Evolutionary conservation across 2,888 invertebrate genomes (phyloP).

Genomic region (Spodoptera picta): DNA sequence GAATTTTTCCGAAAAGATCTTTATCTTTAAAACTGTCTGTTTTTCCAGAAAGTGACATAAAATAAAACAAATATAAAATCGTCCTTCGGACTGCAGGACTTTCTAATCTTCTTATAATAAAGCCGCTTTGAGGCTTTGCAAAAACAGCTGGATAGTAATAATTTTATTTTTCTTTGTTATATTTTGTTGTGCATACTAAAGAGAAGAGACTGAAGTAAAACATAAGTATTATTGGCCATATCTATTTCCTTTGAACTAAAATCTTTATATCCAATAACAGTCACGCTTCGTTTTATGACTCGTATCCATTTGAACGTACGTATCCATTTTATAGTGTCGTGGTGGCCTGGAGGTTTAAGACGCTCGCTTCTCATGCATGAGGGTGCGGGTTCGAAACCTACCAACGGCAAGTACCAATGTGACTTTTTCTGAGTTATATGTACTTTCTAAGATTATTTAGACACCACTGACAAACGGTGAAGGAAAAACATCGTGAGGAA

Average conservation of each 20-base stretch:
- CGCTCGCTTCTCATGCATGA: too few species aligned
- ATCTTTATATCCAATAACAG: conserved; percentile 48
- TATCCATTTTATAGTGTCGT: too few species aligned
- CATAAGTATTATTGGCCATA: conserved; percentile 21
- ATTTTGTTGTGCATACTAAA: conserved; percentile 15
- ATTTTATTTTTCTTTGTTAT: conserved; percentile 37
- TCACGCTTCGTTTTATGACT: conserved; percentile 37
- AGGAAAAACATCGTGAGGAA: too few species aligned
- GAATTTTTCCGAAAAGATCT: not conserved
- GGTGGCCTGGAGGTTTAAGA: too few species aligned
- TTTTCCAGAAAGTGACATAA: conserved; percentile 7
- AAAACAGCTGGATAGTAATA: conserved; percentile 34
- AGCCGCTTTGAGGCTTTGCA: conserved; percentile 31
- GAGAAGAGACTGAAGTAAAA: conserved; percentile 4
- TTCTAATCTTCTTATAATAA: conserved; percentile 54
- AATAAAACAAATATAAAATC: conserved; percentile 24
- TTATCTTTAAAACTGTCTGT: not conserved
- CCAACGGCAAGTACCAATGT: too few species aligned
- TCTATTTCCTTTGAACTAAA: conserved; percentile 40
- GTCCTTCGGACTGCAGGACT: conserved; percentile 26
- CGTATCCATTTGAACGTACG: conserved; percentile 22
- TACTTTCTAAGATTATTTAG: too few species aligned
- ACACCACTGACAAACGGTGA: too few species aligned
- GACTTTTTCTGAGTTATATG: too few species aligned
- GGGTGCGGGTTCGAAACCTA: too few species aligned